phyloP scores from a whole-genome alignment of 2,113 vertebrate species.

The Prietella phreatophila region DNA sequence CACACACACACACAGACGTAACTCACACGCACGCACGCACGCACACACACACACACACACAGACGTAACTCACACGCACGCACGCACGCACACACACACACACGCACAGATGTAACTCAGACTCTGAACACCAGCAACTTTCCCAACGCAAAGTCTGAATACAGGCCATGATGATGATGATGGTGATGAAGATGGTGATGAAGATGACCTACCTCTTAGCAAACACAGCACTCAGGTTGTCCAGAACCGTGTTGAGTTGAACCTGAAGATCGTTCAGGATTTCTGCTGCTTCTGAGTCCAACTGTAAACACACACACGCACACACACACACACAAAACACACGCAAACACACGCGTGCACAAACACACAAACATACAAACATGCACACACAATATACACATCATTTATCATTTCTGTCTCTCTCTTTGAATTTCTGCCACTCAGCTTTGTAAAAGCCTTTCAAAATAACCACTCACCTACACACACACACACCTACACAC shows the following conservation, averaged over 20 bases:
- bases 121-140: too few species aligned
- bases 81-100: too few species aligned
- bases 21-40: too few species aligned
- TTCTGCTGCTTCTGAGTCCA: slow-evolving; percentile 91
- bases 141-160: neutral
- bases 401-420: too few species aligned
- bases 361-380: slow-evolving; percentile 41
- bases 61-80: too few species aligned
- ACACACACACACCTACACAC: slow-evolving; percentile 41
- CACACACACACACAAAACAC: slow-evolving; percentile 43
- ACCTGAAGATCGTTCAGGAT: slow-evolving; percentile 93
- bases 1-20: too few species aligned
- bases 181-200: neutral
- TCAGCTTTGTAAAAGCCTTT: neutral
- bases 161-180: neutral
- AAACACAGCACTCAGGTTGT: slow-evolving; percentile 89
- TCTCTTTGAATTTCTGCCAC: neutral
- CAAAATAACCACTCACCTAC: slow-evolving; percentile 2
- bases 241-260: slow-evolving; percentile 89
- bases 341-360: slow-evolving; percentile 39
- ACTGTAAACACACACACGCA: slow-evolving; percentile 63
- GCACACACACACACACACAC: too few species aligned
- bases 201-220: slow-evolving; percentile 81
- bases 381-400: slow-evolving; percentile 26
- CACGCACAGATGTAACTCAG: too few species aligned